These are phyloP conservation scores for Fringilla coelebs DNA, from an alignment of 2,797 vertebrate genomes.

Conservation along the genomic window DNA sequence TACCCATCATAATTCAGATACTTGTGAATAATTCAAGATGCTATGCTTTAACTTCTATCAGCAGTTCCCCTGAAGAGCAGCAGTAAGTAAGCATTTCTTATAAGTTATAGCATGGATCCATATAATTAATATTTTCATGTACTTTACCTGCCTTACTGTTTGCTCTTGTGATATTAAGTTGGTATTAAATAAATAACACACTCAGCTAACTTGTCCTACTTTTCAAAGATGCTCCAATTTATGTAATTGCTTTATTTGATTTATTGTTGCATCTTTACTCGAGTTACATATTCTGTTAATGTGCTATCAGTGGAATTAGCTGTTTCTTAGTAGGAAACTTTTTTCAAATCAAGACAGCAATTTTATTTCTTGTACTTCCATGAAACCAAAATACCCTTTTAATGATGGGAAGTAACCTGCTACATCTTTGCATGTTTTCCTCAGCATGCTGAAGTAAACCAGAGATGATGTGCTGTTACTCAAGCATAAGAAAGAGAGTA, in stretches of 20 bases:
- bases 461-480: neutral
- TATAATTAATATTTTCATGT: constrained; percentile 68
- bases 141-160: constrained; percentile 57
- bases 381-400: constrained; percentile 2
- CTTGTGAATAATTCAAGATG: constrained; percentile 49
- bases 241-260: constrained; percentile 57
- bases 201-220: constrained; percentile 28
- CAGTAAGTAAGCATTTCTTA: constrained; percentile 2
- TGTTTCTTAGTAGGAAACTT: neutral
- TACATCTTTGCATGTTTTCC: neutral
- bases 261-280: constrained; percentile 17
- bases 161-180: constrained; percentile 56
- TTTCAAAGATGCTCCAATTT: constrained; percentile 56
- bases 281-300: constrained; percentile 19
- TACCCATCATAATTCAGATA: neutral
- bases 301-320: constrained; percentile 51
- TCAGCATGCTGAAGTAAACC: neutral
- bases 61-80: constrained; percentile 23
- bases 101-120: constrained; percentile 7
- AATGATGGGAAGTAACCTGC: neutral
- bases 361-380: neutral
- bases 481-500: neutral
- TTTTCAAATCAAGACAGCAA: neutral
- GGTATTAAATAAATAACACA: constrained; percentile 59
- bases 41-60: constrained; percentile 14